Conservation (phyloP, 1,140 invertebrate genomes). For the Lasioglossum albipes region DNA sequence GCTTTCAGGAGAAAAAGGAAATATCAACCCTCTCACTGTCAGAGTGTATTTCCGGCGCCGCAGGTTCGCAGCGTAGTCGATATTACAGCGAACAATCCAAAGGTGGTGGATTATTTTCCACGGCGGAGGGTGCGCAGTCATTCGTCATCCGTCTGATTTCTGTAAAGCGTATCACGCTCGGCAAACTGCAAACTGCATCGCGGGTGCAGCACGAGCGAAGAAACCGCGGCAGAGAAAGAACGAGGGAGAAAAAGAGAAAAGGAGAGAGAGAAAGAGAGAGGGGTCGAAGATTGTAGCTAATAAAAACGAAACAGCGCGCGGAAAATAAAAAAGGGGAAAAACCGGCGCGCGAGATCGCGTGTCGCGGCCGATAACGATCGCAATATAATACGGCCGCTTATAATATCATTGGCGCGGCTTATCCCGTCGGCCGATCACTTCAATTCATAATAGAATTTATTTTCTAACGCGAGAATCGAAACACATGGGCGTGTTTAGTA, state of each 20-base stretch:
- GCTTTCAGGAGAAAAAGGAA: too few species aligned
- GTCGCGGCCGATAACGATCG: constrained; percentile 19
- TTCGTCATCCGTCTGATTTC: constrained; percentile 9
- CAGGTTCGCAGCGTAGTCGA: too few species aligned
- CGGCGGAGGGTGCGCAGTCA: background rate
- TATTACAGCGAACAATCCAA: too few species aligned
- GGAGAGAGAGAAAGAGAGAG: too few species aligned
- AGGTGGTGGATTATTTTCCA: too few species aligned
- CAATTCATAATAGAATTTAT: constrained; percentile 27
- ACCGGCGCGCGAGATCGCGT: background rate
- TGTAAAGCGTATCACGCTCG: background rate
- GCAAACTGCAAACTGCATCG: background rate
- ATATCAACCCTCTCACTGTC: too few species aligned
- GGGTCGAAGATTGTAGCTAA: background rate
- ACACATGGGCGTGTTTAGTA: constrained; percentile 9
- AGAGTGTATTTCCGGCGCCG: too few species aligned
- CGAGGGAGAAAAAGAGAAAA: too few species aligned
- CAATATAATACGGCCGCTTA: constrained; percentile 24
- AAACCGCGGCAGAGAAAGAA: too few species aligned
- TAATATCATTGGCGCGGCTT: constrained; percentile 20
- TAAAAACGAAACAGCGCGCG: background rate
- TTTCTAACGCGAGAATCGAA: constrained; percentile 21
- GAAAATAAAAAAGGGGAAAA: background rate
- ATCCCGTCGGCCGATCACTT: constrained; percentile 3
- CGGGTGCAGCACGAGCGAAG: too few species aligned